Conservation (phyloP, 2,888 invertebrate species). For the Trissolcus brochymenae region DNA sequence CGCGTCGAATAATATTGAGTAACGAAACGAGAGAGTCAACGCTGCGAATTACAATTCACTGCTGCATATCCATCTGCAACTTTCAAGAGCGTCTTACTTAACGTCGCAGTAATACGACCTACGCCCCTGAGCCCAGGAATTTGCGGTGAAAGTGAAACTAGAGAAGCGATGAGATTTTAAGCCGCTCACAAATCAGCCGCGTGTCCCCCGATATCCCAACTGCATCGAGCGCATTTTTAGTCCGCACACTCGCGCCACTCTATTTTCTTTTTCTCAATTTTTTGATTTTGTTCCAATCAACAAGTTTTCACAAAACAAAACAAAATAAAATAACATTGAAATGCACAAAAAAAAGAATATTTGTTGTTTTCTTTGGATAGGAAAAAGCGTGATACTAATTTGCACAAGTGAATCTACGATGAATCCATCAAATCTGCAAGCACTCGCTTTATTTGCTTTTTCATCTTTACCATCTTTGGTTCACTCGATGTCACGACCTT, state of each 20-base stretch:
- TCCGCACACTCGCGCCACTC: too few relatives aligned
- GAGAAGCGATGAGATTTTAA: conserved; percentile 59
- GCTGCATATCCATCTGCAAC: conserved; percentile 39
- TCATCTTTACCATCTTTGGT: conserved; percentile 24
- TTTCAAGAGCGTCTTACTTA: conserved; percentile 57
- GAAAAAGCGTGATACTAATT: too few relatives aligned
- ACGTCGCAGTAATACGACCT: conserved; percentile 55
- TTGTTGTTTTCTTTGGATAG: too few relatives aligned
- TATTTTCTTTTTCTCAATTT: too few relatives aligned
- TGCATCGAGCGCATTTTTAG: conserved; percentile 26
- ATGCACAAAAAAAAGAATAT: too few relatives aligned
- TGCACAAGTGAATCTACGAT: too few relatives aligned
- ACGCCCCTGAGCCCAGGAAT: conserved; percentile 55
- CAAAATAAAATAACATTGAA: too few relatives aligned
- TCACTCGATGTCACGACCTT: conserved; percentile 49
- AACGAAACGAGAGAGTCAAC: background rate
- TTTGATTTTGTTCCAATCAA: too few relatives aligned
- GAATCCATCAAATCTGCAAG: background rate
- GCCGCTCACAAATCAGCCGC: conserved; percentile 56
- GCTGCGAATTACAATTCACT: conserved; percentile 17
- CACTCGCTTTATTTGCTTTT: conserved; percentile 12
- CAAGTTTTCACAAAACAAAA: too few relatives aligned
- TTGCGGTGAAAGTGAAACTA: conserved; percentile 60
- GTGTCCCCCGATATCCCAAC: conserved; percentile 32
- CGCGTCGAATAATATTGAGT: background rate